phyloP scores from a whole-genome alignment of 37 sponge, comb jelly and placozoan genomes.

The Petrosia ficiformis region DNA sequence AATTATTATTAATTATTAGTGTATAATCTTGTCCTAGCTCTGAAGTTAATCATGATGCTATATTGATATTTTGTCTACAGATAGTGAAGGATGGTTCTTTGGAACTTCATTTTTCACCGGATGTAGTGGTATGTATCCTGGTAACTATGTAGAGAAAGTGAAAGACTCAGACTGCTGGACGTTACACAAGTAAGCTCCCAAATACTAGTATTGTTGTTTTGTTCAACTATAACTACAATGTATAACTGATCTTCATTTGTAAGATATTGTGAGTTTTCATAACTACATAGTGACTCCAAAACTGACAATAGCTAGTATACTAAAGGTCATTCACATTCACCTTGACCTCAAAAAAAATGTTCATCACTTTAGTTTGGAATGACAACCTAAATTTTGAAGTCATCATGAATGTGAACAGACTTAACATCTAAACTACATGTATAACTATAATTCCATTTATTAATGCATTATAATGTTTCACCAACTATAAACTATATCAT shows the following conservation, averaged over 20 bases:
- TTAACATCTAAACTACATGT: too few species aligned
- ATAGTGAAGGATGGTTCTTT: conserved; percentile 83
- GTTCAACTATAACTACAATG: too few species aligned
- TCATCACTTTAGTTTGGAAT: too few species aligned
- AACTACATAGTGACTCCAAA: too few species aligned
- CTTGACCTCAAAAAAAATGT: too few species aligned
- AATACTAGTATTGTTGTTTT: too few species aligned
- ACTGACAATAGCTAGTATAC: neutral
- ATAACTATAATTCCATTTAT: too few species aligned
- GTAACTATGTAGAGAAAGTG: conserved; percentile 85
- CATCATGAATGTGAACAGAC: too few species aligned
- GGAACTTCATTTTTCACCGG: conserved; percentile 79
- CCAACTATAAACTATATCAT: too few species aligned
- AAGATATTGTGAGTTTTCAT: neutral
- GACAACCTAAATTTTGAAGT: too few species aligned
- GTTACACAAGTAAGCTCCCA: conserved; percentile 74
- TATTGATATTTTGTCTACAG: conserved; percentile 15
- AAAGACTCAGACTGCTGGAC: conserved; percentile 89
- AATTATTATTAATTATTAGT: neutral
- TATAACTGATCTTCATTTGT: neutral
- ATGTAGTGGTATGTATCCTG: conserved; percentile 78
- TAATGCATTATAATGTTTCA: too few species aligned
- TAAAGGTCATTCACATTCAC: neutral
- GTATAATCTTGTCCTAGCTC: neutral
- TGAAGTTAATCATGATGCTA: too few species aligned